Base-by-base conservation (phyloP, 2,797 vertebrate genomes). In the Sorex maritimensis region DNA sequence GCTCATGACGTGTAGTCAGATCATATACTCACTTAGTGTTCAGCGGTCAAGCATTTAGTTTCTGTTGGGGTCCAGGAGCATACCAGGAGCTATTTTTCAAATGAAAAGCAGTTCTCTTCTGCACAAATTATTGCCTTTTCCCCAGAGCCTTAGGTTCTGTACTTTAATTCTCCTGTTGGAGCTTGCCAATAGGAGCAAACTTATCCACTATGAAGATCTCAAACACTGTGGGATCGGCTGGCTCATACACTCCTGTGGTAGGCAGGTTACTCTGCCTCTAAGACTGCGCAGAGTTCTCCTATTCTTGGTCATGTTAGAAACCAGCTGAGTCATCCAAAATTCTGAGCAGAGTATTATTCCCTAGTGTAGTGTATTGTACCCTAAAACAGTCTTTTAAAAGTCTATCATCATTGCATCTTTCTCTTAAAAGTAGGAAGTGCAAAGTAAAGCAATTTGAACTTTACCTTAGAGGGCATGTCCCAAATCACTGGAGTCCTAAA, bases 31-130 rank as follows among this genome's bases (percentile, higher is more conserved):
- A n/a, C 46, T 82, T 89, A 9, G 41, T 67, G 13, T 68, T 68
- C 80, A 44, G 30, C 0, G 14, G 52, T 49, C 52, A 88, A 30
- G 17, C 24, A 34, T 86, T 73, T 88, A 68, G 46, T 90, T 91
- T 92, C 63, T 91, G 13, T 28, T 77, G 58, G 41, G n/a, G 49
- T 41, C 2, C 19, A 82, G 44, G 14, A n/a, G 3, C 23, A 69
- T 65, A 23, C n/a, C 9, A 80, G 24, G 19, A 79, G 58, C 44
- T 90, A 6, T 71, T 90, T 95, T 96, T 94, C 77, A 88, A 95
- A 78, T 72, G 78, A 81, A 93, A 86, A 86, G 38, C 38, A 88
- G 41, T 55, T 96, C 30, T 88, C 63, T 81, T 75, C 30, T 78
- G 23, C 19, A 52, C 10, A 86, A 88, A 15, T 81, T 94, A 34